A percentile compares a stretch with the other conserved stretches of the same genome.
Evolutionary conservation across 2,888 invertebrate species (phyloP).

Genomic region (Gisinianus flammeolus): DNA sequence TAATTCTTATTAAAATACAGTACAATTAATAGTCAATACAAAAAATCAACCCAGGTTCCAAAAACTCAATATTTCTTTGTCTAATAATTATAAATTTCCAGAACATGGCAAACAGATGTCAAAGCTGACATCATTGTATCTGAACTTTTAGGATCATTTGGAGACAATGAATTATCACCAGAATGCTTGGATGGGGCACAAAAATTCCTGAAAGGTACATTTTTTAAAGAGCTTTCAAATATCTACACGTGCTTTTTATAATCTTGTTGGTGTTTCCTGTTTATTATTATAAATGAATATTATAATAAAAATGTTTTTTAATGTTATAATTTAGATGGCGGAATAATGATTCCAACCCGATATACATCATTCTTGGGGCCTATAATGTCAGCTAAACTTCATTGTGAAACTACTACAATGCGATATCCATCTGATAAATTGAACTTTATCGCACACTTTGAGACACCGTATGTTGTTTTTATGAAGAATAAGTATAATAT

Average conservation of each 20-base stretch:
- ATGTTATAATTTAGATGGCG: constrained; percentile 68
- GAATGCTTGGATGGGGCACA: constrained; percentile 97
- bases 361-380: constrained; percentile 93
- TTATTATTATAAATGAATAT: not conserved
- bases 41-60: too few relatives aligned
- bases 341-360: constrained; percentile 86
- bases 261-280: not conserved
- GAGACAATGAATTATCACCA: constrained; percentile 98
- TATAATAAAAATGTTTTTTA: not conserved
- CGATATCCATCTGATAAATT: constrained; percentile 61
- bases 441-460: constrained; percentile 68
- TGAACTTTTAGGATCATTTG: constrained; percentile 95
- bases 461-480: constrained; percentile 92
- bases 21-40: too few relatives aligned
- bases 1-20: too few relatives aligned
- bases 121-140: constrained; percentile 95
- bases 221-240: too few relatives aligned
- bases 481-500: constrained; percentile 83
- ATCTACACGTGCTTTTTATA: too few relatives aligned
- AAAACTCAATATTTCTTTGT: too few relatives aligned
- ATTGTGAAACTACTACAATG: constrained; percentile 70
- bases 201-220: constrained; percentile 74
- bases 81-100: too few relatives aligned
- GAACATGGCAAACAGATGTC: constrained; percentile 76
- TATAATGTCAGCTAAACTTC: constrained; percentile 86